Percentiles rank a stretch among this genome's conserved stretches.
Conservation (phyloP, 2,797 vertebrate genomes). For the Spea hammondii region DNA sequence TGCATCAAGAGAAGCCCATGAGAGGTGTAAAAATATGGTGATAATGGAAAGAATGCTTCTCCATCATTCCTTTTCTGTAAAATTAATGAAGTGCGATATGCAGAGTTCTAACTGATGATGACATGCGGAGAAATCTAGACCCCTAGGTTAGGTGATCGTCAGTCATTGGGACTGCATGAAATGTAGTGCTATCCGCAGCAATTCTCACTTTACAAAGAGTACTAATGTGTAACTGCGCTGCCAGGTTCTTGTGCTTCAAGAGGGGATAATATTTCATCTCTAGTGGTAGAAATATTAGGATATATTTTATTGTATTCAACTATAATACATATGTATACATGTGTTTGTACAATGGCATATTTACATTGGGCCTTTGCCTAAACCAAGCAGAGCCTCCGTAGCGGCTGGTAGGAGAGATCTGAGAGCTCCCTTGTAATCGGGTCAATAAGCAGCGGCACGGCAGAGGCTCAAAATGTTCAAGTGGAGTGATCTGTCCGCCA, state of each 20-base stretch:
- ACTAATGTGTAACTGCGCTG: background rate
- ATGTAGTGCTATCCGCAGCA: constrained; percentile 22
- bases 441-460: no score
- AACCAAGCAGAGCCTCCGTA: no score
- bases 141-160: background rate
- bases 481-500: no score
- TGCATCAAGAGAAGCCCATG: background rate
- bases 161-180: constrained; percentile 5
- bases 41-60: constrained; percentile 8
- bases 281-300: no score
- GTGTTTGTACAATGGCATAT: no score
- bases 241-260: background rate
- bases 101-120: background rate
- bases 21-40: background rate
- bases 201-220: constrained; percentile 20
- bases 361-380: no score
- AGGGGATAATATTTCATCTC: background rate
- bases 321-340: no score
- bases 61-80: background rate
- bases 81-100: constrained; percentile 19
- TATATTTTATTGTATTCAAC: no score
- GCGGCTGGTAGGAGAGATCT: no score
- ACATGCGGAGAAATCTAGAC: background rate
- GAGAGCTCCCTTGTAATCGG: no score
- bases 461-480: no score